Conservation (phyloP, 2,888 invertebrate genomes). For the Volucella inflata region DNA sequence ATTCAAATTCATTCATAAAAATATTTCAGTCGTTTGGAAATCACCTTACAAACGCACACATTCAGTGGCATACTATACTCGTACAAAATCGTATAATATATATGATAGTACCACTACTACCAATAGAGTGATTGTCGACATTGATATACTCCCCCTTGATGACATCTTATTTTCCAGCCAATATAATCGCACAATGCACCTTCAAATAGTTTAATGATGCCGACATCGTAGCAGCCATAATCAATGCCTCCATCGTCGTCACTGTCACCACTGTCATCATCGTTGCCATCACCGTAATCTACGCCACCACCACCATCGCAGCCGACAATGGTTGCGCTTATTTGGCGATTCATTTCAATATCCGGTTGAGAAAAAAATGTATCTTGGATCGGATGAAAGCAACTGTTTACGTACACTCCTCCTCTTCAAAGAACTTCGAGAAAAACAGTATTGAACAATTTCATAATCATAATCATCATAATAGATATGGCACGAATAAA, state of each 20-base stretch:
- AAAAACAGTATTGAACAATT: too few relatives aligned
- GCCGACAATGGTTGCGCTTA: constrained; percentile 48
- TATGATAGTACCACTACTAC: constrained; percentile 33
- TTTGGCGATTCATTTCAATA: constrained; percentile 66
- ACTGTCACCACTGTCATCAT: neutral
- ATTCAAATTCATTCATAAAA: constrained; percentile 71
- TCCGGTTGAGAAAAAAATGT: constrained; percentile 52
- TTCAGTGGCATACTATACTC: constrained; percentile 17
- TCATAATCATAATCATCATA: neutral
- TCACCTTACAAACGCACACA: constrained; percentile 39
- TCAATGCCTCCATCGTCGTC: constrained; percentile 12
- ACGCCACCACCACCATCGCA: neutral
- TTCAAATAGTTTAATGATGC: constrained; percentile 56
- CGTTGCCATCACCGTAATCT: neutral
- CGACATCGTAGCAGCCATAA: constrained; percentile 45
- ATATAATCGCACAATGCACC: constrained; percentile 50
- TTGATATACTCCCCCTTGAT: neutral
- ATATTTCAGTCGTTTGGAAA: constrained; percentile 44
- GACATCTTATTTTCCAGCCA: neutral
- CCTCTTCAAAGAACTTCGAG: too few relatives aligned
- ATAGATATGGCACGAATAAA: neutral
- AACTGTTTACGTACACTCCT: constrained; percentile 23
- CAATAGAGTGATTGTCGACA: neutral
- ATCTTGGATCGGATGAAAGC: constrained; percentile 53
- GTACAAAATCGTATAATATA: constrained; percentile 23